Evolutionary conservation across 2,888 invertebrate species (phyloP).

Genomic region (Netelia fuscicornis): DNA sequence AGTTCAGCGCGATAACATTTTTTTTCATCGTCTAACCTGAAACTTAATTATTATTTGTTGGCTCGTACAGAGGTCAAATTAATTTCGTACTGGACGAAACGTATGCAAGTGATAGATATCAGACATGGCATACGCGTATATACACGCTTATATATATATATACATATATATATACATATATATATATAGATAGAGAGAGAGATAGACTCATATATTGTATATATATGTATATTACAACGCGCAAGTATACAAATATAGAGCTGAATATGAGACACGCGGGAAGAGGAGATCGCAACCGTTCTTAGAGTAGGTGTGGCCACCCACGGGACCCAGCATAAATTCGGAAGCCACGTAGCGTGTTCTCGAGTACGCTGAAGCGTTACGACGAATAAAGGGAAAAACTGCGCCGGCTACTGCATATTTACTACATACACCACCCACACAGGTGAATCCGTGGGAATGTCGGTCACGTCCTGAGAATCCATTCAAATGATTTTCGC

Average conservation of each 20-base stretch:
- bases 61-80: background rate
- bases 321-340: constrained; percentile 58
- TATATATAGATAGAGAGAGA: background rate
- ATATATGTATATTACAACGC: background rate
- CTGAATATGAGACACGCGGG: constrained; percentile 34
- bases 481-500: constrained; percentile 71
- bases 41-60: background rate
- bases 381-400: constrained; percentile 23
- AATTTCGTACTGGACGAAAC: background rate
- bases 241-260: background rate
- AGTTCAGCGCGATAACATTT: background rate
- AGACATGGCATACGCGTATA: background rate
- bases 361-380: constrained; percentile 48
- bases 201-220: background rate
- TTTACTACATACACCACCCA: constrained; percentile 39
- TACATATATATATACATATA: background rate
- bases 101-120: background rate
- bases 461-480: constrained; percentile 67
- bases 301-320: constrained; percentile 65
- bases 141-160: background rate
- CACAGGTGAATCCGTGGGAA: constrained; percentile 37
- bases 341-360: constrained; percentile 43
- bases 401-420: background rate
- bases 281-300: constrained; percentile 31
- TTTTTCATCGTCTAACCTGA: background rate